These are phyloP conservation scores for Pelmatolapia mariae DNA, from an alignment of 2,113 vertebrate species.

Conservation along the genomic window DNA sequence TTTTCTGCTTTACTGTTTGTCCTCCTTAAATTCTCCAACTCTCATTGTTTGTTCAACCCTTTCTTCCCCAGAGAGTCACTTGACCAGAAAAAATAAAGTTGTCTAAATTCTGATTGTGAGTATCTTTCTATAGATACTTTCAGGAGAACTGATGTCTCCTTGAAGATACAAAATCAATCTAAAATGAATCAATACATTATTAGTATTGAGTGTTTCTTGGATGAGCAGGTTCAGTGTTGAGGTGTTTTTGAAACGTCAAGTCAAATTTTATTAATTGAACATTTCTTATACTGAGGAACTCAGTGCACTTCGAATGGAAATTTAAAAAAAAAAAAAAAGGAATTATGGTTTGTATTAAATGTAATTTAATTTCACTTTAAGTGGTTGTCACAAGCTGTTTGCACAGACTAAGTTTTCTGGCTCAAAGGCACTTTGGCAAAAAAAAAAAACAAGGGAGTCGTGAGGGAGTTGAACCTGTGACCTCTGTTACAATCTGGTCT, in stretches of 20 bases:
- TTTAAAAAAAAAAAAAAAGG: neutral
- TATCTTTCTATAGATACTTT: neutral
- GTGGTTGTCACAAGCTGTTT: neutral
- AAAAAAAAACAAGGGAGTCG: neutral
- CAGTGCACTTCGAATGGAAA: neutral
- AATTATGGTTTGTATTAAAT: neutral
- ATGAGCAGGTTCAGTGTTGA: neutral
- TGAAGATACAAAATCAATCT: neutral
- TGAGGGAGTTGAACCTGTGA: constrained; percentile 24
- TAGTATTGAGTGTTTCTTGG: neutral
- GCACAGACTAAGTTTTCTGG: neutral
- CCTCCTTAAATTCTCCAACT: neutral
- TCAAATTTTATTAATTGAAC: neutral
- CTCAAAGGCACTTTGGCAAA: neutral
- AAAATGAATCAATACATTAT: accelerated
- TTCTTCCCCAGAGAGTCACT: neutral
- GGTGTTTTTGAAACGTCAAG: neutral
- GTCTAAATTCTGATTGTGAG: neutral
- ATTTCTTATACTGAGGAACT: neutral
- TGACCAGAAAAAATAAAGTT: neutral
- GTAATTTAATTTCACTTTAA: neutral
- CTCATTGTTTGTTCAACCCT: neutral
- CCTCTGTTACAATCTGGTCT: neutral
- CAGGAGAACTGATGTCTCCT: neutral
- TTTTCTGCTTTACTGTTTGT: neutral